Conservation (phyloP, 1,140 invertebrate species). For the Sminthurinus signatus region DNA sequence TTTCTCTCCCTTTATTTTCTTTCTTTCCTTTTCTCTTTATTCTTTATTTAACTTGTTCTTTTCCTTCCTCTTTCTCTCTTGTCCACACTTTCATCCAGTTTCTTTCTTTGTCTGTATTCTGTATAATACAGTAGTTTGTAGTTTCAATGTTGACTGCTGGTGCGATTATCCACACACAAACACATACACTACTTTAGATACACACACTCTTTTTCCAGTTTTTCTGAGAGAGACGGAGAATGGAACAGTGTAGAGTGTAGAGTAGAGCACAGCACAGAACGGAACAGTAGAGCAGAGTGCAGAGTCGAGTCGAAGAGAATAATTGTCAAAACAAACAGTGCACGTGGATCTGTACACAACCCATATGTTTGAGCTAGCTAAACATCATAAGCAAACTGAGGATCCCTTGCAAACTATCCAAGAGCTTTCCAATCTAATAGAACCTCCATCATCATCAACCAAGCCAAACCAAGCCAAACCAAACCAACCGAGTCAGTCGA, state of each 20-base stretch:
- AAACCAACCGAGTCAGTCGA: too few species aligned
- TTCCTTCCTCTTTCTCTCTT: not conserved
- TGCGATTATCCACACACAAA: not conserved
- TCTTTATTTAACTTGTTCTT: not conserved
- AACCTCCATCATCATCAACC: too few species aligned
- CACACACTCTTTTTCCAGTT: not conserved
- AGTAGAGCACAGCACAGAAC: not conserved
- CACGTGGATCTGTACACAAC: constrained; percentile 40
- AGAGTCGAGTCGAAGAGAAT: constrained; percentile 15
- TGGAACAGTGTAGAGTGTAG: too few species aligned
- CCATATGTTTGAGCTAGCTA: constrained; percentile 39
- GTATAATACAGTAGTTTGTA: too few species aligned
- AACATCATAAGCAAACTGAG: constrained; percentile 39
- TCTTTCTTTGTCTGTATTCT: too few species aligned
- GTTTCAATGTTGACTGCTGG: constrained; percentile 2
- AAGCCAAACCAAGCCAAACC: constrained; percentile 4
- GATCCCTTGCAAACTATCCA: constrained; percentile 10
- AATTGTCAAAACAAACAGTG: constrained; percentile 41
- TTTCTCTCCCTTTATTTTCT: constrained; percentile 16
- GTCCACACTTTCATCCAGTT: too few species aligned
- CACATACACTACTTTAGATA: not conserved
- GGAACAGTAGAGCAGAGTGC: not conserved
- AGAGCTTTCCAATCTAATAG: constrained; percentile 24
- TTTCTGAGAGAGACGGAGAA: not conserved
- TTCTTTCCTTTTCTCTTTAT: not conserved